phyloP scores from a whole-genome alignment of 1,140 invertebrate species.

The Brachionus rotundiformis region DNA sequence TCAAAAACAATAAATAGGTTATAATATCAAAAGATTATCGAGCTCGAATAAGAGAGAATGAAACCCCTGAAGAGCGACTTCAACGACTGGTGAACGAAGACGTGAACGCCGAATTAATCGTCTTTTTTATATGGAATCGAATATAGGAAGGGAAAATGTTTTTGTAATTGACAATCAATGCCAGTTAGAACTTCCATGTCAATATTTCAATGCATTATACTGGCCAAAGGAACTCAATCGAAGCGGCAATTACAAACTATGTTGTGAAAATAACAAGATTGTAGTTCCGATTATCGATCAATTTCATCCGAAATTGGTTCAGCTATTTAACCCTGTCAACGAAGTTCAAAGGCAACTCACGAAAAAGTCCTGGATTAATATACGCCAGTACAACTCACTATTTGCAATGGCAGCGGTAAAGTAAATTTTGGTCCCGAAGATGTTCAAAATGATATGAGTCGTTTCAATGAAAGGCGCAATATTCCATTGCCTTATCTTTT shows the following conservation, averaged over 20 bases:
- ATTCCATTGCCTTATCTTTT: background rate
- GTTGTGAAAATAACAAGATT: background rate
- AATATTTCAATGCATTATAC: background rate
- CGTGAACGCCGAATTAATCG: background rate
- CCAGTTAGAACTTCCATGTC: background rate
- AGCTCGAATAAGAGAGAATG: background rate
- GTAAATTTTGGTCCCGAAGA: too few relatives aligned
- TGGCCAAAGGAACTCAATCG: background rate
- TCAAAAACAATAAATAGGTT: too few relatives aligned
- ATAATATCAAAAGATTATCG: background rate
- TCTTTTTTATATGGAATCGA: background rate
- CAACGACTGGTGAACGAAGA: background rate
- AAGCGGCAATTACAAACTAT: background rate
- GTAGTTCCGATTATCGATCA: background rate
- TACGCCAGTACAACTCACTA: slow-evolving; percentile 1
- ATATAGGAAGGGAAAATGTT: background rate
- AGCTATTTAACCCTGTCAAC: background rate
- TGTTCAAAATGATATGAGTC: background rate
- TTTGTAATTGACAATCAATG: background rate
- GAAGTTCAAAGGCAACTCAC: too few relatives aligned
- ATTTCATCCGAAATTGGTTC: background rate
- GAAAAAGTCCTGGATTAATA: background rate
- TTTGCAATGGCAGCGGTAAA: background rate
- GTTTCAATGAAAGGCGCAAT: background rate
- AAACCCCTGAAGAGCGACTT: background rate